A percentile compares a stretch with the other conserved stretches of the same genome.
phyloP scores from a whole-genome alignment of 2,888 invertebrate species.

The Reticulitermes lucifugus region DNA sequence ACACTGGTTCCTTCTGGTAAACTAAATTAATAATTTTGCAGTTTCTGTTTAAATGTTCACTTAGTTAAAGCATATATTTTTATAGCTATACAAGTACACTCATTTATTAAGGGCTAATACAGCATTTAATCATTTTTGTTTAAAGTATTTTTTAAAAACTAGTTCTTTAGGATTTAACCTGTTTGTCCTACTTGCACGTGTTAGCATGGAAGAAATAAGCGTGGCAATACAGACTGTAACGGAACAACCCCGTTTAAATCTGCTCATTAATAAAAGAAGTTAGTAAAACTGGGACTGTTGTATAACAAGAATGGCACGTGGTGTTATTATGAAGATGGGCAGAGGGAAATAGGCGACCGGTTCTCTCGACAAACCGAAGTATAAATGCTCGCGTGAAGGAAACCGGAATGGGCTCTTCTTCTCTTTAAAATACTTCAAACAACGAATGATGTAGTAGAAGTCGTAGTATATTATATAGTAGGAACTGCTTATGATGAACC shows the following conservation, averaged over 20 bases:
- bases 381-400: conserved; percentile 27
- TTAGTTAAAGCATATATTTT: not conserved
- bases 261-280: not conserved
- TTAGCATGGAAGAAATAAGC: not conserved
- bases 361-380: conserved; percentile 32
- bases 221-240: not conserved
- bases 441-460: conserved; percentile 47
- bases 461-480: conserved; percentile 37
- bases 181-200: not conserved
- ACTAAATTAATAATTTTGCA: not conserved
- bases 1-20: not conserved
- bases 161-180: not conserved
- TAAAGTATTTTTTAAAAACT: not conserved
- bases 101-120: not conserved
- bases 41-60: not conserved
- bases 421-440: conserved; percentile 44
- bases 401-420: conserved; percentile 43
- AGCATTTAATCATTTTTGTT: not conserved
- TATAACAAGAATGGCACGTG: conserved; percentile 36
- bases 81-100: not conserved
- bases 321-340: not conserved
- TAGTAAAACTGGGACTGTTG: not conserved
- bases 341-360: conserved; percentile 27
- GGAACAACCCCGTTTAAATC: not conserved
- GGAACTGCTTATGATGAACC: conserved; percentile 52